These are phyloP conservation scores for Papilio polyxenes DNA, from an alignment of 1,140 invertebrate species.

Conservation along the genomic window DNA sequence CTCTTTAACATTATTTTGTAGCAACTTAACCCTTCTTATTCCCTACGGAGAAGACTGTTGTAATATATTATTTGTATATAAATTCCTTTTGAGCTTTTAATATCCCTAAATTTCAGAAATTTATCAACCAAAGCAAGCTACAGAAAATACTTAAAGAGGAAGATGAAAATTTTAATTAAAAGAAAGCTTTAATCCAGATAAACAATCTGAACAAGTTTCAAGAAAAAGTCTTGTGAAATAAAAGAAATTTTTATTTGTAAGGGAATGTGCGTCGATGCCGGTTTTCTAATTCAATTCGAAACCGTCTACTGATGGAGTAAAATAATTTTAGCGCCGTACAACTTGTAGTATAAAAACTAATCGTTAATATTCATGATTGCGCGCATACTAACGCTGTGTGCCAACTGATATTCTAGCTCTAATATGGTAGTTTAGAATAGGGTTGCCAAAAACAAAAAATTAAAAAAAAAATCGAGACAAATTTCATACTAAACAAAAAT, in stretches of 20 bases:
- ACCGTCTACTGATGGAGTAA: constrained; percentile 6
- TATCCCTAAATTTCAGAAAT: too few species aligned
- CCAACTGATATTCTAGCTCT: constrained; percentile 4
- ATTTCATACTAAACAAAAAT: too few species aligned
- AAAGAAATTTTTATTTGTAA: constrained; percentile 30
- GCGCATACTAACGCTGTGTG: constrained; percentile 22
- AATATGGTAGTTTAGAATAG: constrained; percentile 27
- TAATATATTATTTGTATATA: too few species aligned
- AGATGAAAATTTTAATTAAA: neutral
- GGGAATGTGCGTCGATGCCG: neutral
- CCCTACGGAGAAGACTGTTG: too few species aligned
- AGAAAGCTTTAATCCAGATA: constrained; percentile 2
- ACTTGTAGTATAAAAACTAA: constrained; percentile 23
- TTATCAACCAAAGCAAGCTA: neutral
- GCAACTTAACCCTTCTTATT: neutral
- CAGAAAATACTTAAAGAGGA: neutral
- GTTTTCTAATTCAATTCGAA: constrained; percentile 34
- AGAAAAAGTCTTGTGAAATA: constrained; percentile 7
- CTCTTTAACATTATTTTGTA: neutral
- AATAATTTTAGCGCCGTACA: constrained; percentile 33
- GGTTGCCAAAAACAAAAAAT: constrained; percentile 19
- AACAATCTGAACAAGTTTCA: constrained; percentile 6
- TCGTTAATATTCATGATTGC: constrained; percentile 31
- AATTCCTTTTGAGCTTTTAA: too few species aligned
- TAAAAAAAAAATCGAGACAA: too few species aligned